Conservation (phyloP, 2,113 vertebrate species). For the Datnioides undecimradiatus region DNA sequence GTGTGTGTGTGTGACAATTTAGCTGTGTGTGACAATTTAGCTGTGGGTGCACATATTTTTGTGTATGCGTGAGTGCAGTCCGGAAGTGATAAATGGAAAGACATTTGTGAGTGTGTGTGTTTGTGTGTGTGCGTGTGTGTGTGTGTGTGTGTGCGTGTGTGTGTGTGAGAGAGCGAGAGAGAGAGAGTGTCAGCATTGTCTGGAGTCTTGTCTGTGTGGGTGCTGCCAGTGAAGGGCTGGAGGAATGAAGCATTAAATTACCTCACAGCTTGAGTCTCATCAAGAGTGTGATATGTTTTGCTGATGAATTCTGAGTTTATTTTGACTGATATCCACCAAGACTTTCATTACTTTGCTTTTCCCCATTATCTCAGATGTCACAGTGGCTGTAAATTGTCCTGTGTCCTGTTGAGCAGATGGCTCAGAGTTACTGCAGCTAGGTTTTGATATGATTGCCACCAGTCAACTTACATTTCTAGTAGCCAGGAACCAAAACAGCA, state of each 20-base stretch:
- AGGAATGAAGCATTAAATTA: conserved; percentile 67
- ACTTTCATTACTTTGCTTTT: conserved; percentile 32
- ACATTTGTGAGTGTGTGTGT: conserved; percentile 11
- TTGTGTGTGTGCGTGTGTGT: background rate
- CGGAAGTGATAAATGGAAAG: conserved; percentile 49
- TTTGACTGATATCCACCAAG: conserved; percentile 32
- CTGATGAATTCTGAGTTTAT: conserved; percentile 57
- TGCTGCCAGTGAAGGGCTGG: conserved; percentile 37
- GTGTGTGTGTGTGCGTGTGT: conserved; percentile 8
- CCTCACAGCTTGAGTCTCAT: conserved; percentile 64
- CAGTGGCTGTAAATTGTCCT: conserved; percentile 17
- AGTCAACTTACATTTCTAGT: background rate
- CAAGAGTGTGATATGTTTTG: conserved; percentile 53
- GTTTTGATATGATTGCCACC: background rate
- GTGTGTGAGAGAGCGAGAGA: background rate
- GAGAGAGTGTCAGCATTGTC: conserved; percentile 17
- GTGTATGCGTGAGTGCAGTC: conserved; percentile 17
- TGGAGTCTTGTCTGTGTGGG: conserved; percentile 34
- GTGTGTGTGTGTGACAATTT: conserved; percentile 3
- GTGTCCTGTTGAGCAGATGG: background rate
- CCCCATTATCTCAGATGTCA: conserved; percentile 32
- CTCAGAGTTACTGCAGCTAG: background rate
- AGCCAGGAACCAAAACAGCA: background rate
- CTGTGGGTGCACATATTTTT: conserved; percentile 12
- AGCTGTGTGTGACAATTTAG: conserved; percentile 5